Evolutionary conservation across 2,888 invertebrate genomes (phyloP).

Genomic region (Apotomis betuletana): DNA sequence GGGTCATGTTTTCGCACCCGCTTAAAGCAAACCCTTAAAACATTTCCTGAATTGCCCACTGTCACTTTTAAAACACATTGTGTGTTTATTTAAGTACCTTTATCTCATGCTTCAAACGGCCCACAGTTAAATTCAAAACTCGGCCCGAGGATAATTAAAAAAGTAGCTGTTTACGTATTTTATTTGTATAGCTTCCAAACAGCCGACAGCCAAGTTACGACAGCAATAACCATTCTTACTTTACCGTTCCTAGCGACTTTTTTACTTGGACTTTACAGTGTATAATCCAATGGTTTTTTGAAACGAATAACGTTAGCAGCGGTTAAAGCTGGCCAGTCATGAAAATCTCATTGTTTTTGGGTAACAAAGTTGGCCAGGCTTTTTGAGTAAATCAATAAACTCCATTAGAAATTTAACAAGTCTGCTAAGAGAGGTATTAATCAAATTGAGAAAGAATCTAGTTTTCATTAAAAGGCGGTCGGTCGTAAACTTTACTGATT

Average conservation of each 20-base stretch:
- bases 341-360: conserved; percentile 28
- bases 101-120: conserved; percentile 16
- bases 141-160: conserved; percentile 30
- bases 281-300: conserved; percentile 4
- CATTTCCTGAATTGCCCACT: background rate
- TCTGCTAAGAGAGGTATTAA: conserved; percentile 18
- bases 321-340: conserved; percentile 17
- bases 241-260: conserved; percentile 12
- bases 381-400: conserved; percentile 27
- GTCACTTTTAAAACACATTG: background rate
- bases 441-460: conserved; percentile 22
- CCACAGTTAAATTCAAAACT: conserved; percentile 27
- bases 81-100: conserved; percentile 3
- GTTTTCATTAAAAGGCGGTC: conserved; percentile 5
- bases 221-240: conserved; percentile 13
- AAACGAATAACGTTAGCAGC: background rate
- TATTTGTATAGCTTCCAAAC: conserved; percentile 15
- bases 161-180: conserved; percentile 36
- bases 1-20: background rate
- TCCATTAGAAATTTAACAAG: conserved; percentile 27
- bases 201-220: conserved; percentile 16
- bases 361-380: conserved; percentile 5
- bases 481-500: conserved; percentile 13
- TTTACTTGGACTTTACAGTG: background rate
- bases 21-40: background rate